Base-by-base conservation (phyloP, 1,140 invertebrate species). In the Drosophila bifasciata region DNA sequence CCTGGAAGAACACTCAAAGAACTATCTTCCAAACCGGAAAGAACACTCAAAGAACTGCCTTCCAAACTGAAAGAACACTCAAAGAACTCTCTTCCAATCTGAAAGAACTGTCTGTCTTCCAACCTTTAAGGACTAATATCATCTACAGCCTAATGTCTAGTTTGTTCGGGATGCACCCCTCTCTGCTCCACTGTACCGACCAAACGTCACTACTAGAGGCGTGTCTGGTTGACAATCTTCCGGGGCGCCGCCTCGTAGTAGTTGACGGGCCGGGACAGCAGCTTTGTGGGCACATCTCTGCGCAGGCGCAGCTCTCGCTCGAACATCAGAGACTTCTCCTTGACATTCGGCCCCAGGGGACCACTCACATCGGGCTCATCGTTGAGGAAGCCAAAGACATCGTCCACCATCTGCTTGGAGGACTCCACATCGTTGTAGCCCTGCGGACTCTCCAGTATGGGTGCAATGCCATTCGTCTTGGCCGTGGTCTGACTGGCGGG, bases 311-410 rank as follows among this genome's bases (percentile, higher is more conserved):
- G 58, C 55, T 89, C 78, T 15, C 79, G 76, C 59, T 92, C 91
- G 63, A 91, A 91, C 61, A 89, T 83, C 51, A 83, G 62, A 16
- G 91, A 91, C 61, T 91, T 92, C 63, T 90, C 90, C 76, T 89
- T 91, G 21, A 92, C 91, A 71, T 92, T 91, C 40, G 83, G 81
- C 36, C 88, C 83, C 43, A 89, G 51, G 0, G 77, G 79, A 56
- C 81, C 69, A 78, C 78, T 78, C 77, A 85, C 88, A 71, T 88
- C 84, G 46, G 93, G 92, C 15, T 92, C 83, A 41, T 94, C 92
- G 53, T 86, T 86, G 13, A 95, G 91, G 69, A 94, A 94, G 63
- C 92, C 92, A 79, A 94, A 94, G 3, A 89, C 86, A 59, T 91
- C 89, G 23, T 91, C 89, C 5, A 91, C 89, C 44, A 91, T 90